Base-by-base conservation (phyloP, 2,888 invertebrate species). In the Elgonia sp. region DNA sequence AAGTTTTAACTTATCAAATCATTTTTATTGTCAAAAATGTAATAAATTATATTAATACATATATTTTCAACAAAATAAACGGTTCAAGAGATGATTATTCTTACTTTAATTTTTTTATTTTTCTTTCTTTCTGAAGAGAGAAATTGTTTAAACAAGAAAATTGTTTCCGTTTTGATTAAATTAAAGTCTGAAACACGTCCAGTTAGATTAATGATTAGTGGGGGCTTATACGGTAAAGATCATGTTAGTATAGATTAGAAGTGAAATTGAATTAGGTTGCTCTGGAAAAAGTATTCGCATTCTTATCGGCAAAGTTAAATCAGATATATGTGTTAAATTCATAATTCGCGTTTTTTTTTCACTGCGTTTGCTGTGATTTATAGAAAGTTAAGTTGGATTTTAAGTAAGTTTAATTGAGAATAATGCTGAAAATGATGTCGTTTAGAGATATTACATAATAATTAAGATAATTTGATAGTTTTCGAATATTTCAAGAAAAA, bases 331-430 rank as follows among this genome's bases (percentile, higher is more conserved):
- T n/a, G 21, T 69, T 80, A 69, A 80, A 80, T 80, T 80, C 69
- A 80, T 80, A 80, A 60, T 60, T 80, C 40, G 80, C 80, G 80
- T 80, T 80, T 70, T 80, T 80, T 70, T 79, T 69, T 46, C 65
- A 21, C 60, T 42, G 67, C 65, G 29, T 80, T 46, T 29, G 29
- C 39, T 12, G 20, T 63, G 63, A 53, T 72, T 16, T 72, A 70
- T 46, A 37, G 50, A 18, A 62, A 50, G 39, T 60, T 50, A 50
- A 39, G 37, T 50, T 46, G 46, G 40, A 57, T 42, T 69, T 46
- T n/a, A 70, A 70, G 60, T 46, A 18, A 60, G 0, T 39, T 18
- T 80, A 80, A 70, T 80, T 57, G 50, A 29, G 14, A 55, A 67
- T 77, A 20, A 57, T 57, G 12, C 18, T 40, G 14, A 7, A 67